phyloP scores from a whole-genome alignment of 2,797 vertebrate genomes.

The Megalops cyprinoides region DNA sequence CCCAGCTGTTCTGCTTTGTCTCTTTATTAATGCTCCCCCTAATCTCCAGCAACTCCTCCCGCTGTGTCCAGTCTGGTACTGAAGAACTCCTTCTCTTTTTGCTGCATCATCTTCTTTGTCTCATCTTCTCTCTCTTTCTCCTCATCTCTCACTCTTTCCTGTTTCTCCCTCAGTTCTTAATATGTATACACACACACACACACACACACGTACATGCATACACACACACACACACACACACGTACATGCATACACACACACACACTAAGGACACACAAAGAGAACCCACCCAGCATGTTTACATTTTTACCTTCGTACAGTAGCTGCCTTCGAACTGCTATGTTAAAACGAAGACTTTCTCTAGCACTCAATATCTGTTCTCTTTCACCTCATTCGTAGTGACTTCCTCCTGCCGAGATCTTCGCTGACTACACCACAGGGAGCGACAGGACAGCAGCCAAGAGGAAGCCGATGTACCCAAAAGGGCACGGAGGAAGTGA shows the following conservation, averaged over 20 bases:
- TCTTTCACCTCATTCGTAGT: background rate
- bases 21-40: background rate
- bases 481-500: conserved; percentile 7
- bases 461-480: background rate
- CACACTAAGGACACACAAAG: too few relatives aligned
- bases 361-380: background rate
- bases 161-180: background rate
- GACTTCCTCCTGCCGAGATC: too few relatives aligned
- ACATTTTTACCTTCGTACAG: too few relatives aligned
- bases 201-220: background rate
- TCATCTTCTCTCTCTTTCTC: background rate
- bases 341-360: too few relatives aligned
- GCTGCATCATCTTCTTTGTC: too few relatives aligned
- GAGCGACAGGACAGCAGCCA: background rate
- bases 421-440: background rate
- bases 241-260: too few relatives aligned
- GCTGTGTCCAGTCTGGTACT: background rate
- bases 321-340: too few relatives aligned
- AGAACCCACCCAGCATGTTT: too few relatives aligned
- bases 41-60: background rate
- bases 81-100: background rate
- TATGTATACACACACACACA: background rate
- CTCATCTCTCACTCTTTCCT: background rate
- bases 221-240: too few relatives aligned
- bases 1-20: background rate